Percentiles rank a stretch among this genome's conserved stretches.
Evolutionary conservation across 2,797 vertebrate species (phyloP).

Genomic region (Sebastes hubbsi): DNA sequence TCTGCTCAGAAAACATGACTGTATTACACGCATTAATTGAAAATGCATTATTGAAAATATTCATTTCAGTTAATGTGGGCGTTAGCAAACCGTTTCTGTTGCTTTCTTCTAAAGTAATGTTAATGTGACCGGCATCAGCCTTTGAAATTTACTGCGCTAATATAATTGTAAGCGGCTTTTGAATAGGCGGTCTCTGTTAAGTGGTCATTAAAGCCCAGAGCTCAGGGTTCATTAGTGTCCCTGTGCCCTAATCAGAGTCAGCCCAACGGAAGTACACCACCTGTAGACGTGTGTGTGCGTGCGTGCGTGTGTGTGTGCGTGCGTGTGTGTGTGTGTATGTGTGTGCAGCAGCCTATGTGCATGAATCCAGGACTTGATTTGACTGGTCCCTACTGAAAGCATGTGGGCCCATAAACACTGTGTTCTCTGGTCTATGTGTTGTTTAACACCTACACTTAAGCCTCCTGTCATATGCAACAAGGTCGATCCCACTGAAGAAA

Average conservation of each 20-base stretch:
- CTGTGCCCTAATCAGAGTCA: constrained; percentile 68
- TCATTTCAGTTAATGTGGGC: constrained; percentile 22
- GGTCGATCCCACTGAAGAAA: constrained; percentile 22
- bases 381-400: constrained; percentile 69
- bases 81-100: constrained; percentile 19
- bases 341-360: not conserved
- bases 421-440: constrained; percentile 60
- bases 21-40: not conserved
- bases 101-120: constrained; percentile 39
- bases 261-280: constrained; percentile 68
- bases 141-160: constrained; percentile 70
- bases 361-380: constrained; percentile 40
- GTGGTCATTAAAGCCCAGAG: constrained; percentile 69
- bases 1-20: not conserved
- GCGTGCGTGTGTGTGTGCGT: not conserved
- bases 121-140: constrained; percentile 50
- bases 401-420: constrained; percentile 73
- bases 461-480: constrained; percentile 35
- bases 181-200: constrained; percentile 61
- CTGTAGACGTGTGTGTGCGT: constrained; percentile 29
- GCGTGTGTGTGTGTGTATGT: not conserved
- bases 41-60: constrained; percentile 13
- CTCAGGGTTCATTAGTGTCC: constrained; percentile 74
- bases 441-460: constrained; percentile 68
- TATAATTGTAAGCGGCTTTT: constrained; percentile 65